Evolutionary conservation across 2,797 vertebrate species (phyloP).

Genomic region (Danio albolineatus): DNA sequence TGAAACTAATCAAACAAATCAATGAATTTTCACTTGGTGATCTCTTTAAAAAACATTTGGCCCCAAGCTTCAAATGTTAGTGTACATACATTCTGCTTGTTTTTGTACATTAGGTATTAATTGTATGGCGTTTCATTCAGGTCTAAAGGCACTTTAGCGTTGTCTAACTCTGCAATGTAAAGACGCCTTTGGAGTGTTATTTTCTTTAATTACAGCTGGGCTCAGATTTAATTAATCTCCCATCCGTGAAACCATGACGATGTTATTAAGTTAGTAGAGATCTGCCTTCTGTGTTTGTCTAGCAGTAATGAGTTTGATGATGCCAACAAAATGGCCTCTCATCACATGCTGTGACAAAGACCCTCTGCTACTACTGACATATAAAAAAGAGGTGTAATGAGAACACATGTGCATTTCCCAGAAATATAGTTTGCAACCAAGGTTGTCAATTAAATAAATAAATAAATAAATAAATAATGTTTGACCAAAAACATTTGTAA

Average conservation of each 20-base stretch:
- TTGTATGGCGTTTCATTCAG: background rate
- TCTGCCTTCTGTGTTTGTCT: conserved; percentile 73
- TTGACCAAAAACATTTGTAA: too few relatives aligned
- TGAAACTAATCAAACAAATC: too few relatives aligned
- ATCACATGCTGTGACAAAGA: conserved; percentile 59
- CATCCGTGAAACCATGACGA: conserved; percentile 60
- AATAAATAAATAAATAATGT: too few relatives aligned
- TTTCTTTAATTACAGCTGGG: conserved; percentile 60
- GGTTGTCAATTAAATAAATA: too few relatives aligned
- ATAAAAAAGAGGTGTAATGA: conserved; percentile 66
- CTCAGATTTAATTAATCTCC: conserved; percentile 64
- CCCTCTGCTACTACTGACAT: conserved; percentile 50
- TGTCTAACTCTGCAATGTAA: conserved; percentile 30
- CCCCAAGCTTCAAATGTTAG: background rate
- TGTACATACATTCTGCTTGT: too few relatives aligned
- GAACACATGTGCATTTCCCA: conserved; percentile 30
- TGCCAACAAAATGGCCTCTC: conserved; percentile 67
- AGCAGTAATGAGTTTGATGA: conserved; percentile 74
- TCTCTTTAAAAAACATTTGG: too few relatives aligned
- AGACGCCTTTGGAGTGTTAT: conserved; percentile 56
- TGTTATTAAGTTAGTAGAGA: conserved; percentile 67
- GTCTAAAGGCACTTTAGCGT: conserved; percentile 10
- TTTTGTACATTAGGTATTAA: background rate
- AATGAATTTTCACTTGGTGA: too few relatives aligned
- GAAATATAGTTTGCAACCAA: too few relatives aligned